These are phyloP conservation scores for Leucosticte australis DNA, from an alignment of 2,113 vertebrate genomes.

Conservation along the genomic window DNA sequence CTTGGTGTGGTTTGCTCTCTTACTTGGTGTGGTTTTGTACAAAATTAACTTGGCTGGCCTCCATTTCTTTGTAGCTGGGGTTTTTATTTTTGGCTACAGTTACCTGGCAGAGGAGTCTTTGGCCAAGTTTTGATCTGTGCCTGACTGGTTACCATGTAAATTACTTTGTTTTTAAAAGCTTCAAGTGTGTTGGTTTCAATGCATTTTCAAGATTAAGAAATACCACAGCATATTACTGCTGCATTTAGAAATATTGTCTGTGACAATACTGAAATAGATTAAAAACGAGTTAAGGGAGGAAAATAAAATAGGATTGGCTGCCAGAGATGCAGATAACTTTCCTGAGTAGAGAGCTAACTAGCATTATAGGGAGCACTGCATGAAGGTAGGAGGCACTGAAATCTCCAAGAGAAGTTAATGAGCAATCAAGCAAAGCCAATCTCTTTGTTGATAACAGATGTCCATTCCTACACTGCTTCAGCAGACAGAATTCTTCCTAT, in stretches of 20 bases:
- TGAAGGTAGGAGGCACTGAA: not conserved
- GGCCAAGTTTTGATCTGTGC: not conserved
- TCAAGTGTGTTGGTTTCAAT: not conserved
- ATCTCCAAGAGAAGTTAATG: not conserved
- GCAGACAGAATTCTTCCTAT: not conserved
- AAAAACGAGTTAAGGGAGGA: not conserved
- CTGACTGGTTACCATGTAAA: not conserved
- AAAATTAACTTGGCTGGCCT: constrained; percentile 11
- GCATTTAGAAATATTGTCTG: accelerated
- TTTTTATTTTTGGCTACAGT: constrained; percentile 34
- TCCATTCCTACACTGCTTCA: not conserved
- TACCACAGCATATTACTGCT: not conserved
- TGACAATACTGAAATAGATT: not conserved
- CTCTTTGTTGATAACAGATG: not conserved
- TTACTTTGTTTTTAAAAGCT: not conserved
- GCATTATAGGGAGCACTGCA: accelerated
- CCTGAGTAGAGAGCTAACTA: not conserved
- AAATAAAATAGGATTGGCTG: not conserved
- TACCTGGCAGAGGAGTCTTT: not conserved
- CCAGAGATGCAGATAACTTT: not conserved
- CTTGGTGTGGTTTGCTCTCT: not conserved
- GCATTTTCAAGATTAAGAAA: not conserved
- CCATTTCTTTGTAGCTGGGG: not conserved
- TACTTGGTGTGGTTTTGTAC: not conserved
- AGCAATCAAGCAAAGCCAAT: accelerated